A percentile compares a stretch with the other conserved stretches of the same genome.
Evolutionary conservation across 2,797 vertebrate genomes (phyloP).

Genomic region (Oryzias dopingdopingensis): DNA sequence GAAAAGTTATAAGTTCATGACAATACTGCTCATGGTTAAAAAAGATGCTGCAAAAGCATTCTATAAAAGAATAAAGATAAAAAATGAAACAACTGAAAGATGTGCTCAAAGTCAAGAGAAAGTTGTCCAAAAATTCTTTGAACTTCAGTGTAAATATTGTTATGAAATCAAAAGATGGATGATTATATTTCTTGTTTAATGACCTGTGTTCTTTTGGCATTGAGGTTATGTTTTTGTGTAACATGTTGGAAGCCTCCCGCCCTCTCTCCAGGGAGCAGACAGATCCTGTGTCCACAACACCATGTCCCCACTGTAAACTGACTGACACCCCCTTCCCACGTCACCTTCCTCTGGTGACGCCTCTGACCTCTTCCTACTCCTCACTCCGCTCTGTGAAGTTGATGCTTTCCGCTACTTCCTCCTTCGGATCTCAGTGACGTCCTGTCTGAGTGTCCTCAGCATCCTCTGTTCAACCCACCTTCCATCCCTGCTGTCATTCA

Average conservation of each 20-base stretch:
- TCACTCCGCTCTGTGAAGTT: conserved; percentile 24
- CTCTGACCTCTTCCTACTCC: conserved; percentile 33
- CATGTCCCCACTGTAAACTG: conserved; percentile 53
- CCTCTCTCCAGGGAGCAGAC: conserved; percentile 79
- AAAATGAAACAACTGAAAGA: background rate
- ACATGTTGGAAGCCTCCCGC: conserved; percentile 75
- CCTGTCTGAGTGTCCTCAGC: conserved; percentile 2
- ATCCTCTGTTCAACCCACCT: conserved; percentile 10
- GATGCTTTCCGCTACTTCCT: conserved; percentile 11
- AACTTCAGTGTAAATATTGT: background rate
- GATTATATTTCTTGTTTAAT: background rate
- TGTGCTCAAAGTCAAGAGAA: background rate
- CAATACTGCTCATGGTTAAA: too few relatives aligned
- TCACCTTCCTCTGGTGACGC: conserved; percentile 30
- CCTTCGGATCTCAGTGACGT: conserved; percentile 12
- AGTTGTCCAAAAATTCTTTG: background rate
- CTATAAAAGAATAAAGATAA: too few relatives aligned
- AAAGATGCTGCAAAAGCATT: too few relatives aligned
- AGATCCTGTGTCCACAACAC: conserved; percentile 38
- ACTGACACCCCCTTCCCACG: conserved; percentile 40
- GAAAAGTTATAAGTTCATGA: too few relatives aligned
- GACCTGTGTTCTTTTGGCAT: conserved; percentile 67
- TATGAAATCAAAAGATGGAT: background rate
- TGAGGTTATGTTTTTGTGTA: conserved; percentile 79
- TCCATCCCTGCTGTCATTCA: conserved; percentile 15